Evolutionary conservation across 2,797 vertebrate genomes (phyloP).

Genomic region (Meriones psammophilus): DNA sequence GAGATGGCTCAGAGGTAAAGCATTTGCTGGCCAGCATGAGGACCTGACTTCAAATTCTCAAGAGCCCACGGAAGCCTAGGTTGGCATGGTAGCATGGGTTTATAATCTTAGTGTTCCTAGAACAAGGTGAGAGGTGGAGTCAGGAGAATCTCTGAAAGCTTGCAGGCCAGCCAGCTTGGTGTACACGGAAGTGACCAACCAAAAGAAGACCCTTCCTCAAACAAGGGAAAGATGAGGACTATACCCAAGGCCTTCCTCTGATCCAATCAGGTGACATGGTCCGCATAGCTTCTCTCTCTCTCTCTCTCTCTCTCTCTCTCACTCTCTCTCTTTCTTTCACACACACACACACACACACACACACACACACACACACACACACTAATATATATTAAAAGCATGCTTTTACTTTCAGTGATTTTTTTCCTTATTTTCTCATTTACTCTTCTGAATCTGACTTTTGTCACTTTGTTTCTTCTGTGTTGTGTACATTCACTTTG

Average conservation of each 20-base stretch:
- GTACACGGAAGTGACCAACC: background rate
- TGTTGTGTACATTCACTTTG: background rate
- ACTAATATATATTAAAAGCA: background rate
- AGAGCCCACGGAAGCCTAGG: background rate
- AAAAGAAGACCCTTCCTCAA: background rate
- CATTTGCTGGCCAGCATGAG: background rate
- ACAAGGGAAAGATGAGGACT: background rate
- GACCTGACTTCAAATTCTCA: background rate
- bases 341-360: too few relatives aligned
- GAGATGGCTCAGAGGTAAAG: background rate
- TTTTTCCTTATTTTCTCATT: background rate
- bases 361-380: too few relatives aligned
- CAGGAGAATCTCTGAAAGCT: too few relatives aligned
- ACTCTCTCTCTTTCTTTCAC: too few relatives aligned
- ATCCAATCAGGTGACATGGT: background rate
- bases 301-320: background rate
- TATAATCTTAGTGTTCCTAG: too few relatives aligned
- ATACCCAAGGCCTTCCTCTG: too few relatives aligned
- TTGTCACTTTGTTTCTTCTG: background rate
- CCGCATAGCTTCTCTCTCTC: background rate
- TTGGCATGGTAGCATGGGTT: background rate
- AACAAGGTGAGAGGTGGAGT: too few relatives aligned
- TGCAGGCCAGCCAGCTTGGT: too few relatives aligned
- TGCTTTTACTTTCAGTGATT: background rate
- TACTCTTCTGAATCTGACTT: background rate